Evolutionary conservation across 2,888 invertebrate species (phyloP), one percentile per base, ranked within the genome.

Genomic region (Thymelicus lineola): DNA sequence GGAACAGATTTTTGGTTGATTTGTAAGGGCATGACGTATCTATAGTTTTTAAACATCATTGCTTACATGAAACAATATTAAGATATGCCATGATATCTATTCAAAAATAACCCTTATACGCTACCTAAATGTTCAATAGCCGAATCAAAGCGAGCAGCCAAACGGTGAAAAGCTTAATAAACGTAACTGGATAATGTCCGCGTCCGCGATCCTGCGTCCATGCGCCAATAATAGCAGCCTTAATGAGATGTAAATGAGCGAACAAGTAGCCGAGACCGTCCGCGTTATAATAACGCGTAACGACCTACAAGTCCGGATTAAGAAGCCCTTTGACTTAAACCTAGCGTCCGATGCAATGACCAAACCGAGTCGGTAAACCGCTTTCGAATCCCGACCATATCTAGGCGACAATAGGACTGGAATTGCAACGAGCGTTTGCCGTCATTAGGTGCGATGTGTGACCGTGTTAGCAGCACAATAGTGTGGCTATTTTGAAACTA

Each of bases 221-320:
- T 81, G 82, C 80, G 86, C 88, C 88, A 88, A 92, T 93, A 91
- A 93, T 91, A 93, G 91, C 82, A 79, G 82, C 86, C 87, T 84
- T 93, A 94, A 94, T 93, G 93, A 93, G 93, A 94, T 94, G 94
- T 93, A 94, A 94, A 94, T 94, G 94, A 94, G 93, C 89, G 85
- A 86, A 92, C 92, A 87, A 90, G 90, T 89, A 90, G 87, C 88
- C 89, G 85, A 84, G 90, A 88, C 86, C 83, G 84, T 80, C 85
- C 88, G 90, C 87, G 92, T 94, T 94, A 94, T 94, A 92, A 94
- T 94, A 94, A 93, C 91, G 90, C 93, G 91, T 93, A 93, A 93
- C 94, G 91, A 93, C 93, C 92, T 92, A 93, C 92, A 92, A 93
- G 91, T 87, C 93, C 86, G 94, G 94, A 94, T 94, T 94, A 94